Evolutionary conservation across 2,888 invertebrate genomes (phyloP).

Genomic region (Deilephila porcellus): DNA sequence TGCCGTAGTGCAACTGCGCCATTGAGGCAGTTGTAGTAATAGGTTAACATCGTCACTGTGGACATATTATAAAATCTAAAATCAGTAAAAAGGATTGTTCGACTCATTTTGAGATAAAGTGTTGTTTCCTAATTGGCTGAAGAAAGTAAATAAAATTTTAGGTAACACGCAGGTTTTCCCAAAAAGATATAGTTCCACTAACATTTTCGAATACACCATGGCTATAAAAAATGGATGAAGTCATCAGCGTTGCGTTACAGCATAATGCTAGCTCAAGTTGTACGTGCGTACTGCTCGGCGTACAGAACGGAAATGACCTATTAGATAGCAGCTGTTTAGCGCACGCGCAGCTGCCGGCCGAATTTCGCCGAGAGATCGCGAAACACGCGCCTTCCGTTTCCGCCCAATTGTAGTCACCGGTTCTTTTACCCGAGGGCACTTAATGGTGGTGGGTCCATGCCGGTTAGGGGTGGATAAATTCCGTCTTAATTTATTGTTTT

Average conservation of each 20-base stretch:
- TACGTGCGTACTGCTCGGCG: constrained; percentile 49
- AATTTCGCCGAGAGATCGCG: constrained; percentile 82
- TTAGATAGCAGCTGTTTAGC: constrained; percentile 75
- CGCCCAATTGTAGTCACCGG: constrained; percentile 73
- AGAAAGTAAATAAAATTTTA: too few relatives aligned
- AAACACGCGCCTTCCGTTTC: constrained; percentile 84
- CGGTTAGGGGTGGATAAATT: constrained; percentile 29
- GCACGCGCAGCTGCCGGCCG: constrained; percentile 78
- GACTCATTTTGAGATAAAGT: too few relatives aligned
- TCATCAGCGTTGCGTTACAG: neutral
- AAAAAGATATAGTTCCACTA: too few relatives aligned
- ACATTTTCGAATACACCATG: neutral
- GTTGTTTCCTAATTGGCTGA: too few relatives aligned
- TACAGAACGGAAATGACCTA: constrained; percentile 78
- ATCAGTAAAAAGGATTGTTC: too few relatives aligned
- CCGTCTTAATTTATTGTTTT: constrained; percentile 42
- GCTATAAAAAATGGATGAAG: neutral
- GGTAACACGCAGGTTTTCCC: too few relatives aligned
- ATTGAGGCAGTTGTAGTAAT: too few relatives aligned
- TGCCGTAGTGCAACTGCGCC: too few relatives aligned
- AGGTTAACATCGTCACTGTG: too few relatives aligned
- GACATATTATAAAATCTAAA: too few relatives aligned
- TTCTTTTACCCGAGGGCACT: constrained; percentile 49
- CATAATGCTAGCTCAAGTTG: constrained; percentile 23
- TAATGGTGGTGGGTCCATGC: constrained; percentile 60